A percentile compares a stretch with the other conserved stretches of the same genome.
Conservation (phyloP, 2,113 vertebrate genomes). For the Phoenicopterus ruber region DNA sequence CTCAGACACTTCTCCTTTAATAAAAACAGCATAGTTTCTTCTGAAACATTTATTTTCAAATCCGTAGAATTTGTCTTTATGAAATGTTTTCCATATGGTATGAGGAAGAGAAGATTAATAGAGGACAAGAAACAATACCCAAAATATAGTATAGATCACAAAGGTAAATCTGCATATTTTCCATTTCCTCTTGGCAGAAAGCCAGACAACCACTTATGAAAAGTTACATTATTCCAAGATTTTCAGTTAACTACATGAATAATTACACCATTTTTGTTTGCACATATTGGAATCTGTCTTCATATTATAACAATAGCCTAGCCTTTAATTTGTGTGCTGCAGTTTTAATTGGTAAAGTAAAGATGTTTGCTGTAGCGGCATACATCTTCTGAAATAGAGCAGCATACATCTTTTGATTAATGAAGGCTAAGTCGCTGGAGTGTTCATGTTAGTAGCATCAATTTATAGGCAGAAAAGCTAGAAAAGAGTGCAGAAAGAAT, state of each 20-base stretch:
- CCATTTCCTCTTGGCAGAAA: background rate
- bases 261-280: background rate
- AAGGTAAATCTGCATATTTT: background rate
- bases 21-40: background rate
- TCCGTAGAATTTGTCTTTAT: background rate
- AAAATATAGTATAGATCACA: background rate
- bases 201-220: background rate
- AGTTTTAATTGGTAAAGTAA: background rate
- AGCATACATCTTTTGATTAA: background rate
- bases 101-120: background rate
- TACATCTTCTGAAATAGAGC: background rate
- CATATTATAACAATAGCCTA: background rate
- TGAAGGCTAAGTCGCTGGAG: background rate
- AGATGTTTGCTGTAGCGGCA: background rate
- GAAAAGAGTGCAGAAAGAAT: background rate
- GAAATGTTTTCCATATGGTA: background rate
- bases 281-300: background rate
- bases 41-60: background rate
- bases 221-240: background rate
- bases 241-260: conserved; percentile 13
- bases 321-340: background rate
- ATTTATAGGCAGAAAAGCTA: background rate
- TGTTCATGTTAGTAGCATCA: background rate
- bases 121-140: background rate
- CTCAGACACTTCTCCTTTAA: background rate